phyloP scores from a whole-genome alignment of 2,888 invertebrate genomes.

The Lycophotia porphyrea region DNA sequence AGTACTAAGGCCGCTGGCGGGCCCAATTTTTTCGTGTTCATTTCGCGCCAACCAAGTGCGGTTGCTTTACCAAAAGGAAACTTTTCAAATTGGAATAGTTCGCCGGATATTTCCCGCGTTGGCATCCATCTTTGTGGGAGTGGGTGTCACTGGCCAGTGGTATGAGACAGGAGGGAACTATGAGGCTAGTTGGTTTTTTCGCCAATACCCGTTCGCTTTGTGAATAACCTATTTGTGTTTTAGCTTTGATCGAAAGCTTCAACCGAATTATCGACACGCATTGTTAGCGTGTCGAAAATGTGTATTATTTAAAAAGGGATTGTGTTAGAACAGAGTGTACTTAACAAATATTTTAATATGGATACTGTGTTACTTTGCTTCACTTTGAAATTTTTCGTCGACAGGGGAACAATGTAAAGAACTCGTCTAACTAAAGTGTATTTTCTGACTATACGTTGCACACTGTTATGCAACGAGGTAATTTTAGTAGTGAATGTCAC shows the following conservation, averaged over 20 bases:
- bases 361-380: neutral
- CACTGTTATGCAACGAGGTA: conserved; percentile 23
- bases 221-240: conserved; percentile 79
- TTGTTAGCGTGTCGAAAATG: too few relatives aligned
- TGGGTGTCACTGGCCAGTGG: conserved; percentile 69
- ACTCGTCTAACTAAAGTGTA: conserved; percentile 34
- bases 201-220: conserved; percentile 79
- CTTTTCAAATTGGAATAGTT: conserved; percentile 89
- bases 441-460: conserved; percentile 24
- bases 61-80: conserved; percentile 84
- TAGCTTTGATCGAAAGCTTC: conserved; percentile 69
- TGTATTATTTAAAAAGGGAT: conserved; percentile 25
- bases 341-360: conserved; percentile 7
- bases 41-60: conserved; percentile 78
- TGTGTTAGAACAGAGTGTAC: neutral
- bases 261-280: conserved; percentile 25
- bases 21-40: conserved; percentile 78
- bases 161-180: conserved; percentile 64
- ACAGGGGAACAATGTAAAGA: conserved; percentile 35
- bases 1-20: conserved; percentile 36
- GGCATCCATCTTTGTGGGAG: conserved; percentile 85
- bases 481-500: conserved; percentile 23
- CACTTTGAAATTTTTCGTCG: conserved; percentile 31
- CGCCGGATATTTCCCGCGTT: conserved; percentile 81
- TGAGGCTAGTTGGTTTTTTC: conserved; percentile 79